Percentiles rank a stretch among this genome's conserved stretches.
Conservation (phyloP, 2,888 invertebrate genomes). For the Amphimallon solstitiale region DNA sequence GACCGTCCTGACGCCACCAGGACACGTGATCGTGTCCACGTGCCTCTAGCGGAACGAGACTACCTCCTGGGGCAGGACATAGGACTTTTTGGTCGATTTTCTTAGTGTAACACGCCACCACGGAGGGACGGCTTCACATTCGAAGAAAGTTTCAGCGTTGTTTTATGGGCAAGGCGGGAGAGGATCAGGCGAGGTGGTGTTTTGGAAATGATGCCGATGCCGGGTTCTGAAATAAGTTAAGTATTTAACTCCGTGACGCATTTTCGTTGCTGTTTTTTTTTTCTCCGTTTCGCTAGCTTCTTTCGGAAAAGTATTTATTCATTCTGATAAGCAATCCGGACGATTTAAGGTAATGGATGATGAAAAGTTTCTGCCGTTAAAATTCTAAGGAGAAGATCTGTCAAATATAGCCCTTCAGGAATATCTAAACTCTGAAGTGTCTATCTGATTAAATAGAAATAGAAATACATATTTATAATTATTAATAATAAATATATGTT, state of each 20-base stretch:
- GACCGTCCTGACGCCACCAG: conserved; percentile 51
- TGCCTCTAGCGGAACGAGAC: conserved; percentile 51
- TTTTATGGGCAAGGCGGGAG: conserved; percentile 27
- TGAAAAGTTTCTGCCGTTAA: no score
- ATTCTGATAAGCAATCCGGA: conserved; percentile 4
- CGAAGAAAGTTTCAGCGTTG: conserved; percentile 17
- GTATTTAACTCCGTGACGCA: conserved; percentile 6
- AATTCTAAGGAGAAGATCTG: no score
- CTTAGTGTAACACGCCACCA: conserved; percentile 3
- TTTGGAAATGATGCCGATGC: conserved; percentile 5
- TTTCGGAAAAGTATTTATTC: neutral
- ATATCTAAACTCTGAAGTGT: no score
- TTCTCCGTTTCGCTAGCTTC: conserved; percentile 5
- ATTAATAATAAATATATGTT: no score
- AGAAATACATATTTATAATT: no score
- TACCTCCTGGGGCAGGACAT: conserved; percentile 53
- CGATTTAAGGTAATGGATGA: no score
- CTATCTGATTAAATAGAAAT: no score
- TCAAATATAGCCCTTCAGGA: no score
- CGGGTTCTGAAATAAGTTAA: conserved; percentile 13
- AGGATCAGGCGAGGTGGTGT: conserved; percentile 25
- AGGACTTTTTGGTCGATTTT: conserved; percentile 29
- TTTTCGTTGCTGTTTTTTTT: neutral
- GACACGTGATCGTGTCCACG: conserved; percentile 59
- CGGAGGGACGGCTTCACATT: conserved; percentile 17